These are phyloP conservation scores for Odontocerum albicorne DNA, from an alignment of 2,888 invertebrate species.

Conservation along the genomic window DNA sequence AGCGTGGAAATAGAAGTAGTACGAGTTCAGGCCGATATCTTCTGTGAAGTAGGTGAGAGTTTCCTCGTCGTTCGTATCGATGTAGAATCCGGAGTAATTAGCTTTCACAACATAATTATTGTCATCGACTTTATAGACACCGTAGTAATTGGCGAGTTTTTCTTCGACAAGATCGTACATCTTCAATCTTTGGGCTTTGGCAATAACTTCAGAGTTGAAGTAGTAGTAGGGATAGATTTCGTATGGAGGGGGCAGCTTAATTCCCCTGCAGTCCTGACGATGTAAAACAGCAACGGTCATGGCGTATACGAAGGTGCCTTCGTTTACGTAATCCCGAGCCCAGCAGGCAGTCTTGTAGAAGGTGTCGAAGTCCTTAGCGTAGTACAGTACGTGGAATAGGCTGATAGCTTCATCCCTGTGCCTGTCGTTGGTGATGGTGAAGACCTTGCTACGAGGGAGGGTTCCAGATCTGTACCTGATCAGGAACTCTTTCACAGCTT, in stretches of 20 bases:
- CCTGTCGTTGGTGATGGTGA: slow-evolving; percentile 61
- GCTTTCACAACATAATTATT: slow-evolving; percentile 62
- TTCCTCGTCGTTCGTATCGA: slow-evolving; percentile 51
- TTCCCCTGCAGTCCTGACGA: slow-evolving; percentile 64
- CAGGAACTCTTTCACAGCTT: slow-evolving; percentile 3
- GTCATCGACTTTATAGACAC: slow-evolving; percentile 52
- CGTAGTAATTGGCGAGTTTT: slow-evolving; percentile 54
- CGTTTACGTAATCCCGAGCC: slow-evolving; percentile 71
- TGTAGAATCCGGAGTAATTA: slow-evolving; percentile 66
- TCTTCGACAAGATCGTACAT: slow-evolving; percentile 61
- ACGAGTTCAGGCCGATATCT: slow-evolving; percentile 75
- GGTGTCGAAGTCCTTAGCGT: slow-evolving; percentile 69
- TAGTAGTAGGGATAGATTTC: slow-evolving; percentile 79
- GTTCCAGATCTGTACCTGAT: slow-evolving; percentile 39
- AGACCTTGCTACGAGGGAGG: slow-evolving; percentile 61
- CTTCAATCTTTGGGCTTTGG: slow-evolving; percentile 65
- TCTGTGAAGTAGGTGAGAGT: slow-evolving; percentile 70
- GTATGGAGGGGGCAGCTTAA: slow-evolving; percentile 71
- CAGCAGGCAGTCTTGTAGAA: slow-evolving; percentile 69
- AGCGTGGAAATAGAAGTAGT: slow-evolving; percentile 68
- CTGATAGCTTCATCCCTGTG: slow-evolving; percentile 65
- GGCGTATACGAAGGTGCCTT: slow-evolving; percentile 73
- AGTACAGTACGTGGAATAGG: slow-evolving; percentile 65
- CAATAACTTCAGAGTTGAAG: slow-evolving; percentile 70
- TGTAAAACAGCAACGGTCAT: slow-evolving; percentile 69